Conservation (phyloP, 2,113 vertebrate species). For the Epinephelus moara region DNA sequence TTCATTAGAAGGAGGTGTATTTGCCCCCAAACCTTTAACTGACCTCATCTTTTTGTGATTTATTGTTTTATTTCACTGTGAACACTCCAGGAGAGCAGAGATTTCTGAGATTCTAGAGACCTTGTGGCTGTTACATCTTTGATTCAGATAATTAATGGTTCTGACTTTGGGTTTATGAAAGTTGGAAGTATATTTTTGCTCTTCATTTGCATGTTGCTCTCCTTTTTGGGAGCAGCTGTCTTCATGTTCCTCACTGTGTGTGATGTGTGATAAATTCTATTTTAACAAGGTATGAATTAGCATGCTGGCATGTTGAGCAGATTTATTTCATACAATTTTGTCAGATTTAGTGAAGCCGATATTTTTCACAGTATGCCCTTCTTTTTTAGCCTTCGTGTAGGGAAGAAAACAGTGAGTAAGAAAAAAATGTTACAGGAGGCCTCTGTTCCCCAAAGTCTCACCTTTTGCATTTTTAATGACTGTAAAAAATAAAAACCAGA, state of each 20-base stretch:
- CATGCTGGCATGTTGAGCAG: not conserved
- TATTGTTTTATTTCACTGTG: not conserved
- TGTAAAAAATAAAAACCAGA: constrained; percentile 14
- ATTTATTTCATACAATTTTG: not conserved
- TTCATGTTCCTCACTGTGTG: not conserved
- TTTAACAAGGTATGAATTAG: not conserved
- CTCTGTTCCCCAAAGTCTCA: not conserved
- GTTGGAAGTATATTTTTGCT: not conserved
- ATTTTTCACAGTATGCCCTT: not conserved
- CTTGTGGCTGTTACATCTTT: not conserved
- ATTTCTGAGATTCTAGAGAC: not conserved
- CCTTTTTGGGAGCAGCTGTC: not conserved
- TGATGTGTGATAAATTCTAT: not conserved
- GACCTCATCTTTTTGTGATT: not conserved
- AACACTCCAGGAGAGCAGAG: not conserved
- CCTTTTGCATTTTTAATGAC: constrained; percentile 44
- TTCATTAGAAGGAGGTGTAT: not conserved
- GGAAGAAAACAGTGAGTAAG: not conserved
- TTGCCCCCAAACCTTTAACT: not conserved
- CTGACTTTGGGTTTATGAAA: not conserved
- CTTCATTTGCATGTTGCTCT: not conserved
- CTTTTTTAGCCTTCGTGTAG: not conserved
- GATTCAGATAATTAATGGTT: not conserved
- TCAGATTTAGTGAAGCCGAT: not conserved
- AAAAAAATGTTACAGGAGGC: not conserved